phyloP scores from a whole-genome alignment of 2,888 invertebrate genomes.

The Patella caerulea region DNA sequence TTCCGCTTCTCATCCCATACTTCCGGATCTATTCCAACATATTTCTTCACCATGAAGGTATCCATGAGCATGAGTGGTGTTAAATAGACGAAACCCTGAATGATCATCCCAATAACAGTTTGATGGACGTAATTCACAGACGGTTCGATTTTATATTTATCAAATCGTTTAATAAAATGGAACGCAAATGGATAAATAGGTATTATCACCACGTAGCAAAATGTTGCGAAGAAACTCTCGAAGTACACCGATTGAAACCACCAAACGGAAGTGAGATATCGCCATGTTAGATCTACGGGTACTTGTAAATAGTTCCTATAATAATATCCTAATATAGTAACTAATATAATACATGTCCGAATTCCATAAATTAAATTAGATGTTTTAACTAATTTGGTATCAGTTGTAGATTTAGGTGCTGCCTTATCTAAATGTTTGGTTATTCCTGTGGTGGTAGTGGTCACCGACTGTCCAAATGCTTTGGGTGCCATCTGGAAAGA shows the following conservation, averaged over 20 bases:
- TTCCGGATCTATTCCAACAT: slow-evolving; percentile 49
- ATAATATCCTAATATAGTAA: not conserved
- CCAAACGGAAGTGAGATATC: slow-evolving; percentile 36
- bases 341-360: not conserved
- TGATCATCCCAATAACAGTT: slow-evolving; percentile 28
- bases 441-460: no score
- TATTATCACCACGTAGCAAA: slow-evolving; percentile 51
- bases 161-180: slow-evolving; percentile 44
- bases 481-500: no score
- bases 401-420: no score
- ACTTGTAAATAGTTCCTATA: slow-evolving; percentile 29
- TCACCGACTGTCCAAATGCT: no score
- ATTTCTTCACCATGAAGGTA: slow-evolving; percentile 60
- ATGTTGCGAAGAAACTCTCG: slow-evolving; percentile 57
- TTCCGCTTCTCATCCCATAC: slow-evolving; percentile 44
- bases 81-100: slow-evolving; percentile 50
- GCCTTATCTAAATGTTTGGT: no score
- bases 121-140: slow-evolving; percentile 45
- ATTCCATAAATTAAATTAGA: not conserved
- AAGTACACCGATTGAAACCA: slow-evolving; percentile 62
- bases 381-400: not conserved
- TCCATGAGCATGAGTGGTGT: slow-evolving; percentile 57
- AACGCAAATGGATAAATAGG: slow-evolving; percentile 46
- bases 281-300: slow-evolving; percentile 39
- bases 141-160: slow-evolving; percentile 53